Evolutionary conservation across 2,888 invertebrate genomes (phyloP), one percentile per base, ranked within the genome.

Genomic region (Ectemnius continuus): DNA sequence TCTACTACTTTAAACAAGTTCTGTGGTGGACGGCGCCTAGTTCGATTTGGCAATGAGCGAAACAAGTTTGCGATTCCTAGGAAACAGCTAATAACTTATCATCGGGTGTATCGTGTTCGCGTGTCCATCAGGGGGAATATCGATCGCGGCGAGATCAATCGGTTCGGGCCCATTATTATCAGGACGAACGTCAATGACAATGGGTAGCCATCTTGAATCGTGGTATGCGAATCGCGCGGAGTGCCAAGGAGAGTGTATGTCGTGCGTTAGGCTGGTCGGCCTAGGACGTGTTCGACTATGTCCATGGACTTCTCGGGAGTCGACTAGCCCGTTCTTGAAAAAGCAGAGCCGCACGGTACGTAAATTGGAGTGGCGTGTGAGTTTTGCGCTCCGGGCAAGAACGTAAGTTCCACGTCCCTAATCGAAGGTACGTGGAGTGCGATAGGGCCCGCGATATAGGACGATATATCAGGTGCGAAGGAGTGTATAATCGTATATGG

Each of bases 171-270:
- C 58, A 57, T 18, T 67, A 76, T 66, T 75, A 75, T 75, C 69
- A 67, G 61, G 63, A 67, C 61, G 74, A 81, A 81, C 84, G 81
- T 84, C 83, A 83, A 72, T 81, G 76, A 79, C 71, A 83, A 73
- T 78, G 62, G 65, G 79, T 80, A 73, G 85, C 87, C 87, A 87
- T 87, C 79, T 87, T 87, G 76, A 61, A 73, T 79, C 75, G 67
- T 47, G 73, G 72, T 77, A 75, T 72, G 61, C 69, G 75, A 75
- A 72, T 76, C 66, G 66, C 73, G 75, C 73, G 75, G 71, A 71
- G 71, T 73, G 63, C 60, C 61, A 65, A 66, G 69, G 61, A 76
- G 66, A 60, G 74, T 72, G 57, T 67, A 56, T 59, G 70, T 76
- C 74, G 72, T 47, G 46, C 52, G 63, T 67, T 68, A 71, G 77